Evolutionary conservation across 1,140 invertebrate species (phyloP), one percentile per base, ranked within the genome.

Genomic region (Heliothis subflexa): DNA sequence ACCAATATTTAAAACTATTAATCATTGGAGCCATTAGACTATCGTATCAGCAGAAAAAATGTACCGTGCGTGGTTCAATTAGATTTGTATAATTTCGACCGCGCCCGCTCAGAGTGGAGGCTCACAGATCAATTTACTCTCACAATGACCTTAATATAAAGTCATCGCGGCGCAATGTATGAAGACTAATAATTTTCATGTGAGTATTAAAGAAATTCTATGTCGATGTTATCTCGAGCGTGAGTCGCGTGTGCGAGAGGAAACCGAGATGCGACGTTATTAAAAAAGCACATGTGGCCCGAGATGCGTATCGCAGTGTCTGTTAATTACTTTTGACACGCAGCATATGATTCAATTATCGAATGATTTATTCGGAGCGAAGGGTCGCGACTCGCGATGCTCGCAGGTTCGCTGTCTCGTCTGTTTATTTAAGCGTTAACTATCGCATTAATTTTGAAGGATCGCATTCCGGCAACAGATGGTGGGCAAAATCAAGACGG

Each of bases 311-410:
- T 94, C 92, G 90, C 93, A 91, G 86, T 88, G 88, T 88, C 84
- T 89, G 90, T 94, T 94, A 93, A 94, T 94, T 94, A 91, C 91
- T 89, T 93, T 87, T 94, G 92, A 94, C 93, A 92, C 83, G 89
- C 90, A 93, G 92, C 93, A 94, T 94, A 94, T 94, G 93, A 94
- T 94, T 94, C 93, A 94, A 94, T 94, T 94, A 94, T 93, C 91
- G 88, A 91, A 94, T 94, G 91, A 94, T 94, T 93, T 93, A 94
- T 93, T 84, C 85, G 77, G 84, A 88, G 84, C 86, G 83, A 86
- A 82, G 89, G 89, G 85, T 83, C 85, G 84, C 77, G 78, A 72
- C 50, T 64, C 66, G 75, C 73, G 78, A 74, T 7, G 49, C 61
- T 55, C 50, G 50, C 85, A 82, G 82, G 79, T 81, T 85, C 84